Evolutionary conservation across 1,140 invertebrate genomes (phyloP).

Genomic region (Papilio polyxenes): DNA sequence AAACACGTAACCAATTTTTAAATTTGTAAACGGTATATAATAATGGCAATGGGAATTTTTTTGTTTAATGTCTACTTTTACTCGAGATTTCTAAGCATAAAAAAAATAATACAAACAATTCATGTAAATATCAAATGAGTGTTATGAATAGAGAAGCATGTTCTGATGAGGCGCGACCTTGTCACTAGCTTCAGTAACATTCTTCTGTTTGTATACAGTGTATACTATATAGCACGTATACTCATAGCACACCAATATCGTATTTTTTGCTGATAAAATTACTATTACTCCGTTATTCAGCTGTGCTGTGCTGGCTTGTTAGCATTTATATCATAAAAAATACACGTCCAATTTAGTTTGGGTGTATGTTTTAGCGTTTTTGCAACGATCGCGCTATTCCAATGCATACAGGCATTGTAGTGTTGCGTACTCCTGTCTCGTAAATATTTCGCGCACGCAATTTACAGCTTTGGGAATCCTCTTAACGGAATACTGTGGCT

Average conservation of each 20-base stretch:
- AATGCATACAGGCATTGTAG: constrained; percentile 68
- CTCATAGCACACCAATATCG: too few species aligned
- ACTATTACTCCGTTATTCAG: not conserved
- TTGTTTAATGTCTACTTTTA: too few species aligned
- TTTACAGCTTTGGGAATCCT: constrained; percentile 76
- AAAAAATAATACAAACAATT: too few species aligned
- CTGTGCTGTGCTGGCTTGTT: not conserved
- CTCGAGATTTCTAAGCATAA: too few species aligned
- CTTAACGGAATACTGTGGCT: constrained; percentile 71
- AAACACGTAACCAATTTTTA: not conserved
- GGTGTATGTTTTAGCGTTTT: constrained; percentile 60
- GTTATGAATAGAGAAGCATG: too few species aligned
- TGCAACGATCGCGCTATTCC: constrained; percentile 53
- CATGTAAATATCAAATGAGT: too few species aligned
- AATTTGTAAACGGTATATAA: too few species aligned
- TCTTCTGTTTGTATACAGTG: too few species aligned
- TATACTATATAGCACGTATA: too few species aligned
- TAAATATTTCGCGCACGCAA: constrained; percentile 76
- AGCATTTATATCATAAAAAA: constrained; percentile 21
- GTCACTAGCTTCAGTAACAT: too few species aligned
- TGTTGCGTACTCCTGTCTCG: constrained; percentile 71
- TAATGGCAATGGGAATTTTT: too few species aligned
- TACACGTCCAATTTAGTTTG: constrained; percentile 23
- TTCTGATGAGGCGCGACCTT: too few species aligned
- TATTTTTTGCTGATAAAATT: not conserved